Percentiles rank a stretch among this genome's conserved stretches.
phyloP scores from a whole-genome alignment of 2,797 vertebrate species.

The Pachyuromys duprasi region DNA sequence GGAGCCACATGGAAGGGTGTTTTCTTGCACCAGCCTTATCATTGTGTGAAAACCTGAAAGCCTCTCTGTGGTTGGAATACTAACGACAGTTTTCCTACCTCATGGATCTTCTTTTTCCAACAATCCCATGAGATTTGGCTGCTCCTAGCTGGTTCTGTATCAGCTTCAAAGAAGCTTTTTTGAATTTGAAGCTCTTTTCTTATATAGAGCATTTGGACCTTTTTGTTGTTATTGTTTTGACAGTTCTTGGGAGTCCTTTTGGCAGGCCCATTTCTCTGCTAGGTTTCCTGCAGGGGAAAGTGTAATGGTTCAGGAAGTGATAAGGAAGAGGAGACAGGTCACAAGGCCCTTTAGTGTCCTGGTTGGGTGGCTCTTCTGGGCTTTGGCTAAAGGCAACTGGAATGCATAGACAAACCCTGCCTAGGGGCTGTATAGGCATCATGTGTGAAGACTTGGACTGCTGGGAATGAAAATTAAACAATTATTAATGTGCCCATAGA shows the following conservation, averaged over 20 bases:
- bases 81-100: neutral
- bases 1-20: neutral
- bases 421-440: neutral
- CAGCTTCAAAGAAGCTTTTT: neutral
- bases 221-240: neutral
- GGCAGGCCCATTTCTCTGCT: neutral
- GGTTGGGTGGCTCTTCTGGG: neutral
- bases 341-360: neutral
- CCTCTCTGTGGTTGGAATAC: neutral
- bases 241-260: neutral
- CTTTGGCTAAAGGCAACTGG: neutral
- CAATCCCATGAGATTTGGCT: neutral
- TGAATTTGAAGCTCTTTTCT: neutral
- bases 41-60: rapidly evolving
- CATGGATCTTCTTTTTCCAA: neutral
- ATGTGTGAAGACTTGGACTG: neutral
- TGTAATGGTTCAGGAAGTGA: neutral
- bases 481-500: neutral
- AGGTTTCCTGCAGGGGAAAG: neutral
- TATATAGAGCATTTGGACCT: neutral
- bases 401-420: neutral
- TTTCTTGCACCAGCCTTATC: neutral
- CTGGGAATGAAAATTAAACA: neutral
- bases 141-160: neutral
- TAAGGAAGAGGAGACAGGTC: neutral